These are phyloP conservation scores for Siderastrea radians DNA, from an alignment of 92 coral and sea anemone genomes.

Conservation along the genomic window DNA sequence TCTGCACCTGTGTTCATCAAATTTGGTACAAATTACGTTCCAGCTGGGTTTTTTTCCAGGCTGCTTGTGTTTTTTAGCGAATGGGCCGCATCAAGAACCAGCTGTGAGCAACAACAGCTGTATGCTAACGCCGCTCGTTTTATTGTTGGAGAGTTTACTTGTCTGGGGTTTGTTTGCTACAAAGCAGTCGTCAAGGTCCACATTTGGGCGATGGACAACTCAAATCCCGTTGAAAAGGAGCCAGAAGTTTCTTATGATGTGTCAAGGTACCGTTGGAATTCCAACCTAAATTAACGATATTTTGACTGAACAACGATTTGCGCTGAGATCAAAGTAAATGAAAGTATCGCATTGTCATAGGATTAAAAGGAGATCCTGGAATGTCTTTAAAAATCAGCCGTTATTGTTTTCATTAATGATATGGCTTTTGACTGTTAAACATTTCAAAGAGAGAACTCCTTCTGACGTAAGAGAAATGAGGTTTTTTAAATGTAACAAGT, in stretches of 20 bases:
- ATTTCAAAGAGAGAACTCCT: no score
- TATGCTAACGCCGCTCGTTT: slow-evolving; percentile 32
- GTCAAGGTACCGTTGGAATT: background rate
- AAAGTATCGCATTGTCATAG: no score
- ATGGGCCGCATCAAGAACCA: slow-evolving; percentile 19
- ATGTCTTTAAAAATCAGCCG: no score
- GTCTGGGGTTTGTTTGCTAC: slow-evolving; percentile 3
- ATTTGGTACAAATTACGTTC: slow-evolving; percentile 31
- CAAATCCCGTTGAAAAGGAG: slow-evolving; percentile 3
- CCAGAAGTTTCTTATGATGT: slow-evolving; percentile 6
- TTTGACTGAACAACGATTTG: no score
- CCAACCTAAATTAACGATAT: background rate
- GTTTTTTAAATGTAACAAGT: no score
- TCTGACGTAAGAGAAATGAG: no score
- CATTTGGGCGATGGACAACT: slow-evolving; percentile 21
- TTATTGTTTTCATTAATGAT: no score
- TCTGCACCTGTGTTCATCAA: slow-evolving; percentile 23
- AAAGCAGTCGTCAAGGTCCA: slow-evolving; percentile 18
- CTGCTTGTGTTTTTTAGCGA: slow-evolving; percentile 24
- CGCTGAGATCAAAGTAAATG: no score
- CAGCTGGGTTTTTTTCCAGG: slow-evolving; percentile 33
- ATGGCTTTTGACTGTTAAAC: no score
- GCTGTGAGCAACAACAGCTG: slow-evolving; percentile 25
- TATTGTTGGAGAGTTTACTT: slow-evolving; percentile 20
- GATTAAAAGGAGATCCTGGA: no score